Evolutionary conservation across 2,888 invertebrate species (phyloP), one percentile per base, ranked within the genome.

Genomic region (Parasteatoda lunata): DNA sequence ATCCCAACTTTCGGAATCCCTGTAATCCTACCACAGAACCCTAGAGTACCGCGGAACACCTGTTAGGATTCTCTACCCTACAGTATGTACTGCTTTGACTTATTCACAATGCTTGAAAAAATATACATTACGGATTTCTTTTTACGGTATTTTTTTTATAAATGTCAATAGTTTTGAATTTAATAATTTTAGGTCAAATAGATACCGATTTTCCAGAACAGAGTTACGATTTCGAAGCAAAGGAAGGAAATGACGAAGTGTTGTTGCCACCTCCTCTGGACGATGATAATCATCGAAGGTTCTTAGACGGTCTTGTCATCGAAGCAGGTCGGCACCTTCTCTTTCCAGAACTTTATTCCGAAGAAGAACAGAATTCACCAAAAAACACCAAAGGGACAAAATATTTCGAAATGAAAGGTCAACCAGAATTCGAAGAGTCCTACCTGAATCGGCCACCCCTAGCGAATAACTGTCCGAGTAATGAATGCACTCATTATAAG

Each of bases 261-360:
- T 7, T 48, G 8, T 69, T 75, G 15, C 52, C 69, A 15, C 70
- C 59, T 3, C 79, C 80, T 13, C 48, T 79, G 11, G 65, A 68
- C 1, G 48, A 52, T 30, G 59, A 59, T 7, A 30, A 77, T 49
- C 70, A 79, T 8, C 70, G 70, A 13, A 45, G 54, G 6, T 86
- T 87, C 4, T 48, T 87, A 51, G 78, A 75, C 4, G 87, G 75
- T 3, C 59, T 87, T 13, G 71, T 82, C 45, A 47, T 82, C 3
- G 87, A 87, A 73, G 87, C 87, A 13, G 87, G 82, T 3, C 48
- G 75, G 45, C 87, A 83, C 47, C 65, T 75, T 7, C 54, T 88
- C 4, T 79, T 78, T 8, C 87, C 85, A 1, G 70, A 85, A 47
- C 73, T 85, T 7, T 85, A 85, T 49, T n/a, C 8, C 15, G 4